Evolutionary conservation across 2,797 vertebrate genomes (phyloP).

Genomic region (Odontamblyopus lacepedii): DNA sequence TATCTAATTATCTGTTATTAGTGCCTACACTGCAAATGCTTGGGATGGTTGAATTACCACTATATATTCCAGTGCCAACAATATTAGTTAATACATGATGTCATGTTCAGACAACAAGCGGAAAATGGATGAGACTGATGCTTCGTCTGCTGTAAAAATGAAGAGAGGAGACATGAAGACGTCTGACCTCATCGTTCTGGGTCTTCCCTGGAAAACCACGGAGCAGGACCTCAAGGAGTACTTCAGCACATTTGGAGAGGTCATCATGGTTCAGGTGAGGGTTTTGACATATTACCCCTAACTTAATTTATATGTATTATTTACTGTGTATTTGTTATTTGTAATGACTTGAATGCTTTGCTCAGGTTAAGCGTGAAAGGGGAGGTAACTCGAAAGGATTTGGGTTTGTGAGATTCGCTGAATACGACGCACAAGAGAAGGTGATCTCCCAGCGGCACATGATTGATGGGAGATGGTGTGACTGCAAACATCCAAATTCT

Average conservation of each 20-base stretch:
- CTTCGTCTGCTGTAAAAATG: constrained; percentile 95
- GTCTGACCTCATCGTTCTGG: constrained; percentile 94
- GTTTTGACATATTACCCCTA: no score
- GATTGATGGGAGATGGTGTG: constrained; percentile 98
- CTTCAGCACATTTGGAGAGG: constrained; percentile 96
- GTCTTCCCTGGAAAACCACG: constrained; percentile 96
- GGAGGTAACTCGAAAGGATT: constrained; percentile 98
- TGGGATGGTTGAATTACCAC: neutral
- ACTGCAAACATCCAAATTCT: constrained; percentile 98
- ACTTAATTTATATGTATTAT: neutral
- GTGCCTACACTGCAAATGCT: neutral
- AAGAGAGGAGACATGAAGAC: constrained; percentile 98
- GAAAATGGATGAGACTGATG: constrained; percentile 98
- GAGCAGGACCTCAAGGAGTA: constrained; percentile 98
- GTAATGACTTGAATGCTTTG: neutral
- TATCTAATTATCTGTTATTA: neutral
- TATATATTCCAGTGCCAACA: neutral
- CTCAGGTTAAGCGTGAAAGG: constrained; percentile 96
- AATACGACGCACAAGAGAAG: constrained; percentile 96
- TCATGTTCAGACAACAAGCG: constrained; percentile 90
- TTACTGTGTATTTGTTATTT: neutral
- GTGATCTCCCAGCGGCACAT: constrained; percentile 97
- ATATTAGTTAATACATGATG: neutral
- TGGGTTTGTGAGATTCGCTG: constrained; percentile 96
- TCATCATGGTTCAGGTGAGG: constrained; percentile 98